Evolutionary conservation across 2,888 invertebrate genomes (phyloP), one percentile per base, ranked within the genome.

Genomic region (Plagodis dolabraria): DNA sequence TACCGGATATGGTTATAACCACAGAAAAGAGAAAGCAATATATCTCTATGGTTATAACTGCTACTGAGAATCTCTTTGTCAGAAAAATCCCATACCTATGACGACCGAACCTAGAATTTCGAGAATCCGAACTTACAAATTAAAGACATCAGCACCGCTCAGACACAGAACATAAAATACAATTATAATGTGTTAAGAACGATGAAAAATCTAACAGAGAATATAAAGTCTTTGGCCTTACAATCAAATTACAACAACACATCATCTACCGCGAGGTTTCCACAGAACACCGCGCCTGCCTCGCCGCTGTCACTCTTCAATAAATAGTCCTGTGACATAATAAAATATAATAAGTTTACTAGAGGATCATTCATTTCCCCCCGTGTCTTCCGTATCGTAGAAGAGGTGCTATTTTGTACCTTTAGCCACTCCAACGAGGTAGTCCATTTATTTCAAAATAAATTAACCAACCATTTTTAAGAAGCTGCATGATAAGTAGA

Each of bases 191-290:
- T n/a, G n/a, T n/a, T n/a, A n/a, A n/a, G n/a, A n/a, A 74, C 82
- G 83, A 76, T 74, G 71, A 75, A 67, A 68, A 71, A 58, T 53
- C 68, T 62, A 63, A 64, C 64, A 71, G 74, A 79, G 75, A 75
- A 69, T 91, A 92, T 91, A 91, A 73, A 87, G 91, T 92, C 92
- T 92, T 91, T 90, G 92, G 92, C 91, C 91, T 90, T 84, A 88
- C 82, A 82, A 77, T 85, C 80, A 82, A 87, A 84, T 73, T 77
- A 86, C 80, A 77, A 77, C 78, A 82, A 76, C 85, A 83, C 76
- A 70, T 54, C 63, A 74, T 44, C 57, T 62, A 68, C 72, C 72
- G 68, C 76, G 74, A 76, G 77, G 78, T 79, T 82, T 77, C 82
- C 86, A 83, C 85, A 80, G 79, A 76, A 72, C 75, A 76, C 71